Evolutionary conservation across 2,113 vertebrate species (phyloP).

Genomic region (Larimichthys polyactis): DNA sequence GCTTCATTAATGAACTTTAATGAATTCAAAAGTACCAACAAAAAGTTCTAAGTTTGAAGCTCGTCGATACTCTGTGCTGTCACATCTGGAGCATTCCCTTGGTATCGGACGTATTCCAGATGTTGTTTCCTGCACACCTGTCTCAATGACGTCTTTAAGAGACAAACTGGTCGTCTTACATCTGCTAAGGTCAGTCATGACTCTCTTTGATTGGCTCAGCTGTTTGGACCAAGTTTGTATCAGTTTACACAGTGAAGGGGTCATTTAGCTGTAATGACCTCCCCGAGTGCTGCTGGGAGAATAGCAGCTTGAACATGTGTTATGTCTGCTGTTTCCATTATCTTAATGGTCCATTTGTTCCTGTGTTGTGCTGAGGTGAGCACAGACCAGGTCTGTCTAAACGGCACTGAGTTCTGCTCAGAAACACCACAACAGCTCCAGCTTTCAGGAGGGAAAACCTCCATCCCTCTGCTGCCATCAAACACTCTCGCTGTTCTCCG

Average conservation of each 20-base stretch:
- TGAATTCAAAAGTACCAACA: no score
- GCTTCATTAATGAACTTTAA: no score
- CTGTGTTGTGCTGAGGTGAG: not conserved
- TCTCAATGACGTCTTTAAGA: not conserved
- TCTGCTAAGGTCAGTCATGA: not conserved
- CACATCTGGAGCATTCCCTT: not conserved
- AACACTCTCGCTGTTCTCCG: not conserved
- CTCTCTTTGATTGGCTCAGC: not conserved
- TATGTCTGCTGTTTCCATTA: not conserved
- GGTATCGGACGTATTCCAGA: not conserved
- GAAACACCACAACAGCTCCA: not conserved
- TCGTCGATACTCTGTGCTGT: not conserved
- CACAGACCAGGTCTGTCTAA: not conserved
- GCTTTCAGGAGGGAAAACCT: not conserved
- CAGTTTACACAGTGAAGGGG: not conserved
- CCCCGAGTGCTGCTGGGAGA: not conserved
- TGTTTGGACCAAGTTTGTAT: not conserved
- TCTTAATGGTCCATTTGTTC: not conserved
- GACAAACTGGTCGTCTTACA: not conserved
- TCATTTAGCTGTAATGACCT: constrained; percentile 3
- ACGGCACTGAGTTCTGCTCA: not conserved
- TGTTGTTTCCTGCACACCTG: not conserved
- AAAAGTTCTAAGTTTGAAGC: no score
- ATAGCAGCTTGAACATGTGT: not conserved
- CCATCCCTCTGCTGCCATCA: not conserved